Percentiles rank a stretch among this genome's conserved stretches.
Evolutionary conservation across 2,888 invertebrate genomes (phyloP).

Genomic region (Hemicrepidius hirtus): DNA sequence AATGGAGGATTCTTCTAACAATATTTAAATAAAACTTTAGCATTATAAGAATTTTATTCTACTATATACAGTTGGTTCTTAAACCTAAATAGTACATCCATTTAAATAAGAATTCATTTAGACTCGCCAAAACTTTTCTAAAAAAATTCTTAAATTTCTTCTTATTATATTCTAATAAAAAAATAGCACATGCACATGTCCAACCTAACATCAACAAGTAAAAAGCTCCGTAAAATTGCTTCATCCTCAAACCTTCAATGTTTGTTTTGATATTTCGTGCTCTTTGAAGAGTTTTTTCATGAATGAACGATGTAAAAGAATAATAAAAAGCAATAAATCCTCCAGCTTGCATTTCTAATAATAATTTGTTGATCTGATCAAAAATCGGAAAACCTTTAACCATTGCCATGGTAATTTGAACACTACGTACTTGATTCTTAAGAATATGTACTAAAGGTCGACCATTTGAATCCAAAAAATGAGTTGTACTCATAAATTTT

Average conservation of each 20-base stretch:
- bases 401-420: slow-evolving; percentile 34
- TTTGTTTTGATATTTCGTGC: neutral
- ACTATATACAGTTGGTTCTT: too few relatives aligned
- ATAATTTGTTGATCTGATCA: slow-evolving; percentile 32
- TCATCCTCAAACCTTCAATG: neutral
- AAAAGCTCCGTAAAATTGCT: neutral
- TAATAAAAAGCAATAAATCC: slow-evolving; percentile 25
- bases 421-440: slow-evolving; percentile 1
- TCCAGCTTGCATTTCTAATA: neutral
- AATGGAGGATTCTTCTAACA: too few relatives aligned
- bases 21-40: too few relatives aligned
- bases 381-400: slow-evolving; percentile 42
- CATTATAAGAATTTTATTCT: too few relatives aligned
- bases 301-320: neutral
- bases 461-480: slow-evolving; percentile 24
- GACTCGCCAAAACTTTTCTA: too few relatives aligned
- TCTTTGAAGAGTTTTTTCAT: neutral
- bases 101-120: too few relatives aligned
- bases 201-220: neutral
- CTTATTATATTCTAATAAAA: neutral
- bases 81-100: too few relatives aligned
- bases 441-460: slow-evolving; percentile 34
- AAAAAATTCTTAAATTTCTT: too few relatives aligned
- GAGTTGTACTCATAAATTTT: slow-evolving; percentile 10
- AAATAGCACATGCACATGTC: neutral